Base-by-base conservation (phyloP, 2,113 vertebrate genomes). In the Casuarius casuarius region DNA sequence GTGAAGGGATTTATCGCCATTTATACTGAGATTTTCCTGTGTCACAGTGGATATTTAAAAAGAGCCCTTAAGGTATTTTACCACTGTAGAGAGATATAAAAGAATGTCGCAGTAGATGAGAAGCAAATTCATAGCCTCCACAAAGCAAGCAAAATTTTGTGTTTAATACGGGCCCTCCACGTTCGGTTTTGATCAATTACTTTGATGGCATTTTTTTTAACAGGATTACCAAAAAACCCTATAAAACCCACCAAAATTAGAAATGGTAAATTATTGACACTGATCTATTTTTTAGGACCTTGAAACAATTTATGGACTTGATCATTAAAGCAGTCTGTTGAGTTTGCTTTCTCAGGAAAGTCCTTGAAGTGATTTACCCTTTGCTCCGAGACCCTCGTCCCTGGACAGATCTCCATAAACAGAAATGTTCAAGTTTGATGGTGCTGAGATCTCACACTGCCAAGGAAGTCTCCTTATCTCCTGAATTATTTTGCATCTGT, bases 41-140 rank as follows among this genome's bases (percentile, higher is more conserved):
- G 70, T 25, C 15, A 42, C 0, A 0, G 2, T 52, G 20, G 74
- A 51, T 31, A 58, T 35, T 22, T 35, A 49, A 87, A 44, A 71
- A 33, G 11, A 90, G 67, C 25, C 25, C 44, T 92, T 92, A 58
- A 80, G 31, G 40, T 20, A 61, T 14, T 65, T 79, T 31, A 62
- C n/a, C 46, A 52, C 23, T 66, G 15, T 52, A 76, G 7, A 89
- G 38, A 70, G 29, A 19, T 56, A 72, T 44, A 14, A 42, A 82
- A 91, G 6, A 84, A 9, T 3, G 40, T 65, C 68, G 52, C 12
- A 58, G 16, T 22, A 92, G 52, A 79, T 44, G 3, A 38, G 49
- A 91, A 87, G 59, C 8, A 85, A 92, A 87, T 42, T 73, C 33
- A 52, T 33, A 84, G 38, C 16, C 29, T 84, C 25, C 56, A 46